Evolutionary conservation across 2,113 vertebrate genomes (phyloP), one percentile per base, ranked within the genome.

Genomic region (Oenanthe oenanthe): DNA sequence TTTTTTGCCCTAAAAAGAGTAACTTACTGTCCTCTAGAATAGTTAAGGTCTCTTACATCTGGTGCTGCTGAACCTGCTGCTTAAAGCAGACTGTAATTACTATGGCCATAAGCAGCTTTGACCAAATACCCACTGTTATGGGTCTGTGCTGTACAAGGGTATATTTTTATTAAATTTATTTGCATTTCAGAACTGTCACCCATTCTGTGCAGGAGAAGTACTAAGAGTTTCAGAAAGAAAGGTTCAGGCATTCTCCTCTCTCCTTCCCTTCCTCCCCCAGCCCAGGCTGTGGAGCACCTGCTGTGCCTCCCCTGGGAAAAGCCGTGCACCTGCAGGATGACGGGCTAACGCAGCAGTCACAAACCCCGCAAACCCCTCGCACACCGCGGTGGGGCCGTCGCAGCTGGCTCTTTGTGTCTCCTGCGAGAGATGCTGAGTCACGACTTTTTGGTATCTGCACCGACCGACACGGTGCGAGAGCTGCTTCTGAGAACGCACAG

Each of bases 301-400:
- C 47, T 9, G 48, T 54, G n/a, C n/a, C 45, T 88, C 36, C 7
- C 31, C 45, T 48, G 79, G 67, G 45, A 65, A 22, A 26, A 60
- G 36, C 5, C 7, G 40, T 6, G 38, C 36, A 57, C 63, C 89
- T 83, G 89, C 79, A 86, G 74, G 2, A 1, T 29, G 68, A 71
- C 20, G 53, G 70, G 36, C 68, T 48, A 5, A 21, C 53, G 76
- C 63, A 32, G 93, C n/a, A 36, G 47, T 8, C 48, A 42, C 36
- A 12, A 13, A 18, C 8, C 13, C 92, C 47, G 78, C 73, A 42
- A 16, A 20, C 2, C 40, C 34, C 32, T 42, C 5, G 29, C 10
- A 4, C 47, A 29, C 7, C 1, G 6, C 0, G 12, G 9, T 17
- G 57, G 34, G 72, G 65, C 62, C 51, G 4, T 0, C 22, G 81